Evolutionary conservation across 2,888 invertebrate species (phyloP).

Genomic region (Danaus chrysippus): DNA sequence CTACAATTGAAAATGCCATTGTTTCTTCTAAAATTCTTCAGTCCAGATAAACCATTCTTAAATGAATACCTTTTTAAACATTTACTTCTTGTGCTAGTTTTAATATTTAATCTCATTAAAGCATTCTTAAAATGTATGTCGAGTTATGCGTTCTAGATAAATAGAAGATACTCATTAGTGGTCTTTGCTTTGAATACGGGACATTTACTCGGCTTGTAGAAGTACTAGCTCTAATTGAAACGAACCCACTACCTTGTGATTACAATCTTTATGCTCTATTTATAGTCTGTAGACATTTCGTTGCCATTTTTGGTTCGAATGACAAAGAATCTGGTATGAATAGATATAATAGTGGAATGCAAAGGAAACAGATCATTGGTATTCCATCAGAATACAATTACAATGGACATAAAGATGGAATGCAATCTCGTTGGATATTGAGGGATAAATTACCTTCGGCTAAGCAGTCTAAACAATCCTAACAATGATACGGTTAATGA

Average conservation of each 20-base stretch:
- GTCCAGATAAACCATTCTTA: no score
- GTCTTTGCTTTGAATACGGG: constrained; percentile 12
- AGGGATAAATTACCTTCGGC: constrained; percentile 20
- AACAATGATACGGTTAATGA: constrained; percentile 37
- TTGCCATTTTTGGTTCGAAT: not conserved
- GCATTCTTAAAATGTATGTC: constrained; percentile 7
- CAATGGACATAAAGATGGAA: constrained; percentile 6
- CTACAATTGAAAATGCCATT: no score
- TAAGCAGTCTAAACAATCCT: constrained; percentile 26
- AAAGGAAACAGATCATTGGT: not conserved
- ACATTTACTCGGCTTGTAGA: constrained; percentile 5
- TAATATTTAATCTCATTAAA: constrained; percentile 5
- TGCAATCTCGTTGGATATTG: constrained; percentile 19
- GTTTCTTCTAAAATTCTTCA: no score
- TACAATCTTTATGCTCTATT: constrained; percentile 7
- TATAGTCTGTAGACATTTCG: not conserved
- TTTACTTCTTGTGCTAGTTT: not conserved
- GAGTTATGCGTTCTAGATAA: constrained; percentile 9
- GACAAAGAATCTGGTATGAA: not conserved
- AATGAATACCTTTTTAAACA: not conserved
- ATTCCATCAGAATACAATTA: not conserved
- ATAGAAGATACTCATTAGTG: constrained; percentile 16
- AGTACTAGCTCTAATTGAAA: constrained; percentile 12
- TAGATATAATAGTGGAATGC: not conserved
- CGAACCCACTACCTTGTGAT: constrained; percentile 12